Evolutionary conservation across 2,888 invertebrate species (phyloP).

Genomic region (Lepidonotus clava): DNA sequence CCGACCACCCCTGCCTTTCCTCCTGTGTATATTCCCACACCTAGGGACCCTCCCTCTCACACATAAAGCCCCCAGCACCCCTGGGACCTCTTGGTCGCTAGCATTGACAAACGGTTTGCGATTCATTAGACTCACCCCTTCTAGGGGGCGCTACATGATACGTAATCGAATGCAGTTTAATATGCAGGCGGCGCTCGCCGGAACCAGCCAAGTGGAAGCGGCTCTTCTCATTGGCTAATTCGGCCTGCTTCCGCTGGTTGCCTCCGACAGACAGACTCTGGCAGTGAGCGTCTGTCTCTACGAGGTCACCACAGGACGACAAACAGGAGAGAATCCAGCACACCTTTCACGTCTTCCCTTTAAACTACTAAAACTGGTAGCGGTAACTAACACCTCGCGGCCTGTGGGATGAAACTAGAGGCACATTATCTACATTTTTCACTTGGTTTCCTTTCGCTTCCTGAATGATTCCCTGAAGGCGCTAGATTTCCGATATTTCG

Average conservation of each 20-base stretch:
- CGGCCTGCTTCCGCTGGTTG: conserved; percentile 12
- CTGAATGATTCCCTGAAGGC: no score
- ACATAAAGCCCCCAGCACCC: not conserved
- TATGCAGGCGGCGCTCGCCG: conserved; percentile 11
- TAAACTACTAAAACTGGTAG: no score
- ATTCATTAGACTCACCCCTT: conserved; percentile 42
- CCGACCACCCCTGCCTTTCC: not conserved
- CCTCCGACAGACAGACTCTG: conserved; percentile 14
- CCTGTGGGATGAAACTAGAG: no score
- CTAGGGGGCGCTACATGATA: conserved; percentile 44
- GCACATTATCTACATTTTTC: no score
- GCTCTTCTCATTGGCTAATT: conserved; percentile 35
- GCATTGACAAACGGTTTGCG: conserved; percentile 46
- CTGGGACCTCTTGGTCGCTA: no score
- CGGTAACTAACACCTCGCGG: no score
- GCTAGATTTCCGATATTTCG: no score
- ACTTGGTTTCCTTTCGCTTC: no score
- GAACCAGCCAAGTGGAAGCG: not conserved
- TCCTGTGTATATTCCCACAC: conserved; percentile 21
- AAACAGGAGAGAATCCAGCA: no score
- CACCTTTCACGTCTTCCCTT: no score
- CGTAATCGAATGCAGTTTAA: conserved; percentile 46
- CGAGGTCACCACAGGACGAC: conserved; percentile 31
- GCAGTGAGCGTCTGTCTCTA: not conserved
- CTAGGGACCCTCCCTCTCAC: not conserved